A percentile compares a stretch with the other conserved stretches of the same genome.
phyloP scores from a whole-genome alignment of 2,888 invertebrate species.

The Creontiades dilutus region DNA sequence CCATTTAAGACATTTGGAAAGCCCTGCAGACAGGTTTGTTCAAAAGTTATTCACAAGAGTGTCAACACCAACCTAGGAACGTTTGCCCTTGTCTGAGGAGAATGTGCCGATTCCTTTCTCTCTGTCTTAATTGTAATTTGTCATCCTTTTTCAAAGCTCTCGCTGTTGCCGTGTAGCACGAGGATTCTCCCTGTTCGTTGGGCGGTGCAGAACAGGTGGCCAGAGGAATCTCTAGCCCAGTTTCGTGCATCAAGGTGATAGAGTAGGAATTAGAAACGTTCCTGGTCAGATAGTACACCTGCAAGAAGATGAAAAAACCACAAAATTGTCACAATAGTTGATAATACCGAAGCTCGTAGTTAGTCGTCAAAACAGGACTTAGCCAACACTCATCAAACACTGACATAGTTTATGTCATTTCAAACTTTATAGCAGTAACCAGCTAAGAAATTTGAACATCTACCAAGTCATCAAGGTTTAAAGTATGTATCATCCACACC shows the following conservation, averaged over 20 bases:
- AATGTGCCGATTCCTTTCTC: slow-evolving; percentile 74
- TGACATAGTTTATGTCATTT: too few relatives aligned
- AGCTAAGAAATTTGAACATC: too few relatives aligned
- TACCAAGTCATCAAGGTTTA: too few relatives aligned
- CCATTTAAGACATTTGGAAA: too few relatives aligned
- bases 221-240: slow-evolving; percentile 70
- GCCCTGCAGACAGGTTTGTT: too few relatives aligned
- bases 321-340: neutral
- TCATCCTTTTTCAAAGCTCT: slow-evolving; percentile 73
- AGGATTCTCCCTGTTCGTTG: slow-evolving; percentile 67
- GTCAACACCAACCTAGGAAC: slow-evolving; percentile 73
- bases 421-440: too few relatives aligned
- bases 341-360: neutral
- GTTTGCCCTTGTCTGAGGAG: slow-evolving; percentile 74
- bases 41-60: too few relatives aligned
- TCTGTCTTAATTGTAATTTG: slow-evolving; percentile 74
- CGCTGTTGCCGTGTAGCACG: slow-evolving; percentile 75
- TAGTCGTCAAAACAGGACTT: too few relatives aligned
- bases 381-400: too few relatives aligned
- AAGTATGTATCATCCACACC: too few relatives aligned
- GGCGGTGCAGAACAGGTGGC: slow-evolving; percentile 73
- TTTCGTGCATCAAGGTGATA: slow-evolving; percentile 73
- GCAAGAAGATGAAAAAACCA: slow-evolving; percentile 6
- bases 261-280: slow-evolving; percentile 74
- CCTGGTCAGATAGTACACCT: slow-evolving; percentile 75